These are phyloP conservation scores for Coreoperca whiteheadi DNA, from an alignment of 2,113 vertebrate species.

Conservation along the genomic window DNA sequence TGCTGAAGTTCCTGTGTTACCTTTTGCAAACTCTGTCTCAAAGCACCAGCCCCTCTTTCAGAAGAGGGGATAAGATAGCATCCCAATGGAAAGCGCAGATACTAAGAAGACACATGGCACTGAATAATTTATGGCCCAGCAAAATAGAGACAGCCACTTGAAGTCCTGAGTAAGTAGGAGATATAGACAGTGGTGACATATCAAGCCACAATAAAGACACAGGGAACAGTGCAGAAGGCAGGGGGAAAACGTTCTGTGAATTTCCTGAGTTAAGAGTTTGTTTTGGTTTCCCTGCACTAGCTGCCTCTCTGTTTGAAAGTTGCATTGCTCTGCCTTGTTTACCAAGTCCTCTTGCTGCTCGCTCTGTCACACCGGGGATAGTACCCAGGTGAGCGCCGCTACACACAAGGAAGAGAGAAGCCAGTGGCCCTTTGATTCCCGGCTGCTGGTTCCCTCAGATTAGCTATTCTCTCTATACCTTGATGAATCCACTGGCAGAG, in stretches of 20 bases:
- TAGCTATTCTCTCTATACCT: constrained; percentile 83
- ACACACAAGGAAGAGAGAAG: constrained; percentile 78
- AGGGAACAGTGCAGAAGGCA: constrained; percentile 79
- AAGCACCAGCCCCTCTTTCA: constrained; percentile 84
- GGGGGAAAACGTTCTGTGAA: constrained; percentile 79
- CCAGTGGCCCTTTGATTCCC: constrained; percentile 82
- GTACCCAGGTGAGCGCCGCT: constrained; percentile 80
- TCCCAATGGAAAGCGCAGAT: constrained; percentile 83
- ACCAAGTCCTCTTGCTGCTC: constrained; percentile 82
- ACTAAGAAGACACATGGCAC: constrained; percentile 83
- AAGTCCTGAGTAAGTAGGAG: constrained; percentile 87
- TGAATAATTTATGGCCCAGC: constrained; percentile 88
- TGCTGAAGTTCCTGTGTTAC: constrained; percentile 86
- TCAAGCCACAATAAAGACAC: constrained; percentile 87
- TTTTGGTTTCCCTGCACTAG: constrained; percentile 82
- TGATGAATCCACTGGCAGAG: constrained; percentile 78
- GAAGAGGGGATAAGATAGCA: constrained; percentile 83
- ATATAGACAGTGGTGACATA: constrained; percentile 88
- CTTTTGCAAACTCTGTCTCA: constrained; percentile 88
- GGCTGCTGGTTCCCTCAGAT: constrained; percentile 81
- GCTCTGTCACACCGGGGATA: constrained; percentile 80
- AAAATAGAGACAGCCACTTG: constrained; percentile 87
- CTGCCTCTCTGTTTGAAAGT: constrained; percentile 84
- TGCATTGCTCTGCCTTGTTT: constrained; percentile 86
- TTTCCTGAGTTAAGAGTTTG: constrained; percentile 85